phyloP scores from a whole-genome alignment of 2,113 vertebrate genomes.

The Heterotis niloticus region DNA sequence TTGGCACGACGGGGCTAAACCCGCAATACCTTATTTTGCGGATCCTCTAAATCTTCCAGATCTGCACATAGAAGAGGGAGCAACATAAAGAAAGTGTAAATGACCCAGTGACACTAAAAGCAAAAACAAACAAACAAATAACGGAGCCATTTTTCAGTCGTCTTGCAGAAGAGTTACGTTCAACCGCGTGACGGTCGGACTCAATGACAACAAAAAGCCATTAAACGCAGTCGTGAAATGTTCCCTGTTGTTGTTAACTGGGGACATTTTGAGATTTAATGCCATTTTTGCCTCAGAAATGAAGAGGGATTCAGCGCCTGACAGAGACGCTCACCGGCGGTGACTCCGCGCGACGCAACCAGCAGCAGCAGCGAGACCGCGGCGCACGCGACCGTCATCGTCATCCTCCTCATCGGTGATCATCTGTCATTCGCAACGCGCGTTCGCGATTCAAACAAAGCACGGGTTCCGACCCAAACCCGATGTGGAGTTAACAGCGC shows the following conservation, averaged over 20 bases:
- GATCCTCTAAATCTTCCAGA: too few species aligned
- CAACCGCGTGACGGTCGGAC: too few species aligned
- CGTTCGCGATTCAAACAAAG: background rate
- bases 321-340: conserved; percentile 55
- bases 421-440: background rate
- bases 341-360: conserved; percentile 36
- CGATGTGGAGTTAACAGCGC: too few species aligned
- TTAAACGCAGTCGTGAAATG: too few species aligned
- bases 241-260: background rate
- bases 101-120: background rate
- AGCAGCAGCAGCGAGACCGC: conserved; percentile 43
- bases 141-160: too few species aligned
- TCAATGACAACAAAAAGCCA: too few species aligned
- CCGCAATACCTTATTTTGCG: background rate
- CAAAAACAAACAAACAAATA: background rate
- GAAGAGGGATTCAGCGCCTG: too few species aligned
- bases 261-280: background rate
- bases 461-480: background rate
- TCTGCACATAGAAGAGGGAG: too few species aligned
- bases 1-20: background rate
- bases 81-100: background rate
- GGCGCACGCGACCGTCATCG: conserved; percentile 35
- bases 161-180: too few species aligned
- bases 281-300: background rate
- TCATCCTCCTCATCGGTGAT: conserved; percentile 27